phyloP scores from a whole-genome alignment of 2,797 vertebrate species.

The Centroberyx gerrardi region DNA sequence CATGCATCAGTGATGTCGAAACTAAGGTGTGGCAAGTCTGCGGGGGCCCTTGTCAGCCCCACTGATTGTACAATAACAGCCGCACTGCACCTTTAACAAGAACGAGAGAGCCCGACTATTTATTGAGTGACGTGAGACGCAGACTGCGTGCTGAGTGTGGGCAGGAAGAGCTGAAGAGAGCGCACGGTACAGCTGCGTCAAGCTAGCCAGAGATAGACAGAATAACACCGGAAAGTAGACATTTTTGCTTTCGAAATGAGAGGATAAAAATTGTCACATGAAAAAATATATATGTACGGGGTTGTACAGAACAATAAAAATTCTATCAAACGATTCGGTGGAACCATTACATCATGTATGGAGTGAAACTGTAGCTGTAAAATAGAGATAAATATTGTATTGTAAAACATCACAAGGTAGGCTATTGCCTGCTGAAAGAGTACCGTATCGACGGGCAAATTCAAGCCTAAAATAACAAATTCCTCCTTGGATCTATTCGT shows the following conservation, averaged over 20 bases:
- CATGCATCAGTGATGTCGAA: slow-evolving; percentile 73
- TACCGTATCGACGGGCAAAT: no score
- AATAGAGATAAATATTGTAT: no score
- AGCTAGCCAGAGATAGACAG: background rate
- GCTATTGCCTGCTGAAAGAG: no score
- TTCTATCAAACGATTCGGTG: background rate
- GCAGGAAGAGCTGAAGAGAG: slow-evolving; percentile 74
- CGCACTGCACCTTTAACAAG: slow-evolving; percentile 86
- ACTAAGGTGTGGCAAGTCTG: slow-evolving; percentile 79
- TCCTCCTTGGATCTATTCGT: no score
- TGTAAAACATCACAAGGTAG: no score
- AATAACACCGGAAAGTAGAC: slow-evolving; percentile 1
- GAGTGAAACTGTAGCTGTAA: accelerated
- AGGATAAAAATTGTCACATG: background rate
- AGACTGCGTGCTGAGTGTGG: slow-evolving; percentile 76
- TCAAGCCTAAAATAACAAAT: no score
- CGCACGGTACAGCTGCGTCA: slow-evolving; percentile 10
- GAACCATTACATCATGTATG: accelerated
- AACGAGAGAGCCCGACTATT: slow-evolving; percentile 23
- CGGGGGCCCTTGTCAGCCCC: slow-evolving; percentile 30
- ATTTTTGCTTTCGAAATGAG: background rate
- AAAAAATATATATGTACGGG: no score
- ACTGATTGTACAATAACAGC: slow-evolving; percentile 62
- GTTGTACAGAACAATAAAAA: accelerated
- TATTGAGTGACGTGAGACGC: slow-evolving; percentile 79